A percentile compares a stretch with the other conserved stretches of the same genome.
phyloP scores from a whole-genome alignment of 2,113 vertebrate species.

The Eolophus roseicapilla region DNA sequence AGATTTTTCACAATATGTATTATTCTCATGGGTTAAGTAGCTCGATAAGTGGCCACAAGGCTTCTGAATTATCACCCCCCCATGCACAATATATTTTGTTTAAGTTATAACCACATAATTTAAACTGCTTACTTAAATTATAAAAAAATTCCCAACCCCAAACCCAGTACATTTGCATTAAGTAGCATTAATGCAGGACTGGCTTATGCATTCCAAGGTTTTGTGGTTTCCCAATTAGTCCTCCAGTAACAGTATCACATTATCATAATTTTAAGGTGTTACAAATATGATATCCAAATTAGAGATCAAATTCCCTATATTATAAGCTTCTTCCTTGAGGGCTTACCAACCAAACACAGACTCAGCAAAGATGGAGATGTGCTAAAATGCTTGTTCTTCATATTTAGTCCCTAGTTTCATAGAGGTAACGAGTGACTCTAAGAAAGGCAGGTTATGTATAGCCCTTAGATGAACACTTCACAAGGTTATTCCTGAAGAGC shows the following conservation, averaged over 20 bases:
- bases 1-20: neutral
- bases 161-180: conserved; percentile 42
- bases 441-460: neutral
- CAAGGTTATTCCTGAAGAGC: conserved; percentile 41
- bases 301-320: conserved; percentile 53
- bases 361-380: neutral
- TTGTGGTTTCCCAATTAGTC: conserved; percentile 68
- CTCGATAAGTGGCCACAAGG: conserved; percentile 19
- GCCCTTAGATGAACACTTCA: neutral
- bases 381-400: neutral
- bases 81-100: conserved; percentile 38
- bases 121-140: conserved; percentile 29
- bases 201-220: conserved; percentile 30
- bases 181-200: conserved; percentile 18
- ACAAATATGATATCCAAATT: conserved; percentile 52
- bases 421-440: neutral
- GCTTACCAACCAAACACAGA: conserved; percentile 28
- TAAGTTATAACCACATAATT: conserved; percentile 40
- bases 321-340: conserved; percentile 46
- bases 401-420: neutral
- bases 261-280: conserved; percentile 60
- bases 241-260: conserved; percentile 47
- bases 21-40: conserved; percentile 20
- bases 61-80: conserved; percentile 15
- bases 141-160: conserved; percentile 36